Percentiles rank a stretch among this genome's conserved stretches.
Conservation (phyloP, 2,888 invertebrate species). For the Pseudeuparius sepicola region DNA sequence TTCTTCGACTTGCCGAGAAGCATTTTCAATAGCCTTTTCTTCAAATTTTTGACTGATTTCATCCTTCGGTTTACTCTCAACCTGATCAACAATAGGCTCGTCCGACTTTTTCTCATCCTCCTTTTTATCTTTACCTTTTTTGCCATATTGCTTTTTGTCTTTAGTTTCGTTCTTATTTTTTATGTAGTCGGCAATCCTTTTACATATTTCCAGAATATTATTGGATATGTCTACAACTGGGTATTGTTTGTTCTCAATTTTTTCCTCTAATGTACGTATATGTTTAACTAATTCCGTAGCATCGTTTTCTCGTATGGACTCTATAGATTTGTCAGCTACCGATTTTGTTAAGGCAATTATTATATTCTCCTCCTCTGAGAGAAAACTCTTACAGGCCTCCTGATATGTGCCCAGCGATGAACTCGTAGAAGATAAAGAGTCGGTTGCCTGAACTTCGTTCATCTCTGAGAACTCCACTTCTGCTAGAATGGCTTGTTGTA, state of each 20-base stretch:
- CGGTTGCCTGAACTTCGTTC: background rate
- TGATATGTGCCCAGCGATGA: constrained; percentile 12
- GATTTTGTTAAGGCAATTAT: constrained; percentile 15
- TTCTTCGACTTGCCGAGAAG: too few species aligned
- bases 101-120: too few species aligned
- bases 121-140: too few species aligned
- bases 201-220: constrained; percentile 22
- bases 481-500: too few species aligned
- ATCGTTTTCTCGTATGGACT: constrained; percentile 15
- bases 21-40: too few species aligned
- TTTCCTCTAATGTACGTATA: constrained; percentile 7
- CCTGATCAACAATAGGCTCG: too few species aligned
- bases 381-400: constrained; percentile 13
- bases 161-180: too few species aligned
- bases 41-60: background rate
- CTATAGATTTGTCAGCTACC: constrained; percentile 12
- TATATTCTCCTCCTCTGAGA: constrained; percentile 18
- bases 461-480: too few species aligned
- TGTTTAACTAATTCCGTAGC: constrained; percentile 11
- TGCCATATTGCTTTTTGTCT: too few species aligned
- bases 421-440: background rate
- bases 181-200: constrained; percentile 18
- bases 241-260: constrained; percentile 12
- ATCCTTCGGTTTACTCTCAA: too few species aligned
- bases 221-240: constrained; percentile 17